Base-by-base conservation (phyloP, 2,888 invertebrate genomes). In the Thymelicus sylvestris region DNA sequence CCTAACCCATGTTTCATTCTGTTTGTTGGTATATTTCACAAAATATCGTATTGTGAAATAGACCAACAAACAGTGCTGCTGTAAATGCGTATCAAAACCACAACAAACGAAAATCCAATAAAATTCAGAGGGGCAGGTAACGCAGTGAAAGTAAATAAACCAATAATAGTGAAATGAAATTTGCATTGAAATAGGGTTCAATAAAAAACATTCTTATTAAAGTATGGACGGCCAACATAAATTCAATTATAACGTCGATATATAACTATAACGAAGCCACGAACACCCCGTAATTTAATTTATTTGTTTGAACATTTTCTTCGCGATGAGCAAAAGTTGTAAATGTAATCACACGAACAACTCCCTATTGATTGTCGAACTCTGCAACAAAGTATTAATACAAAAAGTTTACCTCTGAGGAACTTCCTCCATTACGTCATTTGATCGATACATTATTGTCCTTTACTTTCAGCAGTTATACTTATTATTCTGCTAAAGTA, bases 331-430 rank as follows among this genome's bases (percentile, higher is more conserved):
- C 15, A 41, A 55, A 50, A 38, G 48, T 61, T 47, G 24, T 47
- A 24, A 24, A 63, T 13, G 48, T 63, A 63, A 63, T 63, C 24
- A 63, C 44, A 68, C 15, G 31, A 69, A 69, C 63, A 71, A 72
- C 41, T 57, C 7, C 24, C 38, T 41, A 66, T 59, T 62, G 71
- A 74, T 64, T 74, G 63, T 66, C 67, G 50, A 57, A 44, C 44
- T 60, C 47, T 19, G 57, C 64, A 69, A 50, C 61, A 61, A 66
- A 67, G 67, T 67, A 67, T 66, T 72, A 62, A 55, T 66, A 66
- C 69, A 63, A 73, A 73, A 66, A 66, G 59, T 67, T 61, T 52
- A 47, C 66, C 66, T 52, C 24, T 7, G 15, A 8, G 61, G 39
- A 63, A 61, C 52, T 66, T 55, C 13, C 24, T 66, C 47, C 62